Percentiles rank a stretch among this genome's conserved stretches.
Conservation (phyloP, 2,888 invertebrate species). For the Tipula unca region DNA sequence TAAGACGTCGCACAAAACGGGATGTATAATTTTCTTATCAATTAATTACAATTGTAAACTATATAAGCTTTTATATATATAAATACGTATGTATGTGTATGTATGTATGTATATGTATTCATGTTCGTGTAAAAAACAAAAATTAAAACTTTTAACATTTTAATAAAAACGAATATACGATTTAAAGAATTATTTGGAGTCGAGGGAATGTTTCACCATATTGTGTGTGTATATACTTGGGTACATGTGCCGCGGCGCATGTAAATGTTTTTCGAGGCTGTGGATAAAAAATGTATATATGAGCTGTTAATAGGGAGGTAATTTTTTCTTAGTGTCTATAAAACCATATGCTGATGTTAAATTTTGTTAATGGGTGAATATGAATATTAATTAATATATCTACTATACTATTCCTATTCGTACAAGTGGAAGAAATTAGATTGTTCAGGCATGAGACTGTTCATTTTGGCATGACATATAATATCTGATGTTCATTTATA, state of each 20-base stretch:
- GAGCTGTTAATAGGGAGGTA: not conserved
- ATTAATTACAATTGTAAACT: slow-evolving; percentile 14
- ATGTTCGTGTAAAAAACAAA: not conserved
- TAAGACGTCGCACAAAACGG: not conserved
- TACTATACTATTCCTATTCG: no score
- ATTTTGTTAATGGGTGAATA: not conserved
- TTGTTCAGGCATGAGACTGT: not conserved
- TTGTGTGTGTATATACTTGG: not conserved
- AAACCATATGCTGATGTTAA: not conserved
- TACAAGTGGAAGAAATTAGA: not conserved
- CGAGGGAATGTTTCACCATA: not conserved
- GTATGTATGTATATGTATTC: no score
- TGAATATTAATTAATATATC: not conserved
- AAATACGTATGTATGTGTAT: no score
- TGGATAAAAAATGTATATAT: not conserved
- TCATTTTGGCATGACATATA: not conserved
- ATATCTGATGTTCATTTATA: not conserved
- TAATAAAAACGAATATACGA: not conserved
- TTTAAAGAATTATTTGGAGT: not conserved
- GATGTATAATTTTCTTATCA: not conserved
- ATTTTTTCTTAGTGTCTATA: not conserved
- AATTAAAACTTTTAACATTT: not conserved
- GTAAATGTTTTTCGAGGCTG: not conserved
- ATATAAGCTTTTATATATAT: not conserved
- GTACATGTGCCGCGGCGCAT: not conserved